Base-by-base conservation (phyloP, 1,140 invertebrate species). In the Drosophila lini region DNA sequence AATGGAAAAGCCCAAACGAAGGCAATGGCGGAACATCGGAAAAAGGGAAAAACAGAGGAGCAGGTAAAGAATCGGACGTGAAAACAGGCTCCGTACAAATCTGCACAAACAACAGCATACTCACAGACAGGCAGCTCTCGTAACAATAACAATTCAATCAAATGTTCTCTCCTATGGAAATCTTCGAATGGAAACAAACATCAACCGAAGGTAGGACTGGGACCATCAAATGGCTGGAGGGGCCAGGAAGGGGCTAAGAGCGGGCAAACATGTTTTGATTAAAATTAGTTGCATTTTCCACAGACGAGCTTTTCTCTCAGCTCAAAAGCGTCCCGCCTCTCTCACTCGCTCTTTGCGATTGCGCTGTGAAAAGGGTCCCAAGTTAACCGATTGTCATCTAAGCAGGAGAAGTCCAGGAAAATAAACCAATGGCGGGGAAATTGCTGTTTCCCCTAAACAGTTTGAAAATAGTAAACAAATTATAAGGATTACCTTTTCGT, bases 131-230 rank as follows among this genome's bases (percentile, higher is more conserved):
- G 19, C 52, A 69, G 75, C 59, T 63, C 79, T 65, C 81, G 78
- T 79, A 90, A 82, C 81, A 81, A 85, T 90, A 90, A 84, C 81
- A 90, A 81, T 90, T 88, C 81, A 90, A 90, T 86, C 83, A 88
- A 86, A 86, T 86, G 68, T 74, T 71, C 79, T 78, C 74, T 56
- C 73, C 59, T 77, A 80, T 83, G 80, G 60, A 86, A 88, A 80
- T 86, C 75, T 76, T 71, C 56, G 44, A 78, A 77, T 73, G 58
- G 61, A 65, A 80, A 65, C 77, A 74, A 84, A 68, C 64, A 81
- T 70, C 67, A 48, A 38, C 41, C 41, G 0, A 5, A 28, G 15
- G 5, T 42, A 42, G 31, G 11, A 10, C 3, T 9, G 8, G 7
- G 4, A 31, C 31, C 25, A 31, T 36, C 19, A 10, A 15, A 11